Conservation (phyloP, 2,797 vertebrate genomes). For the Vultur gryphus region DNA sequence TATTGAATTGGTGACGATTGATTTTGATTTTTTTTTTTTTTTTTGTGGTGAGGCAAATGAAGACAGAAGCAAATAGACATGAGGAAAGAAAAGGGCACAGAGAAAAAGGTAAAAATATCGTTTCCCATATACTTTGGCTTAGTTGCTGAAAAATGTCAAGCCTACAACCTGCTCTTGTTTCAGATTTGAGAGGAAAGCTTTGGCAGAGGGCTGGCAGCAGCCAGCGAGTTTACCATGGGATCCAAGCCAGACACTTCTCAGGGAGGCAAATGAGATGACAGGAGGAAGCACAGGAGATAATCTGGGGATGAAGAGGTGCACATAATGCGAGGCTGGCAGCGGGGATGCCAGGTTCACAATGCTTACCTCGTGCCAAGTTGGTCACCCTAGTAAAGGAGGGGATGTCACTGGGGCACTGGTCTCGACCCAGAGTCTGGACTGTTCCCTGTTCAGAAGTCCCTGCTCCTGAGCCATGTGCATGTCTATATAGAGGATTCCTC, state of each 20-base stretch:
- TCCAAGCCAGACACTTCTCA: not conserved
- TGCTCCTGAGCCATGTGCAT: not conserved
- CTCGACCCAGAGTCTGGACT: not conserved
- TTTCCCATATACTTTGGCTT: constrained; percentile 28
- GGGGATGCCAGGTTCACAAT: not conserved
- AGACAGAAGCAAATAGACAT: not conserved
- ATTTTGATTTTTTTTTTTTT: not conserved
- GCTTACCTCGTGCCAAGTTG: not conserved
- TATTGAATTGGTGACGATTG: not conserved
- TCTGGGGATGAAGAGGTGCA: not conserved
- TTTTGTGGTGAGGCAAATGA: not conserved
- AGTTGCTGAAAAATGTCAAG: constrained; percentile 51
- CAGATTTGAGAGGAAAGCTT: constrained; percentile 40
- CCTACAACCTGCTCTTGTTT: constrained; percentile 48
- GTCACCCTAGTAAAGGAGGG: not conserved
- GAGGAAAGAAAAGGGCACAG: constrained; percentile 13
- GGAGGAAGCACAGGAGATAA: not conserved
- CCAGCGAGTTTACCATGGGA: not conserved
- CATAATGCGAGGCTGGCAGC: rapidly evolving
- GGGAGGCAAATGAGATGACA: not conserved
- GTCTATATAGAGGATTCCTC: not conserved
- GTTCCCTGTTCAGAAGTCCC: not conserved
- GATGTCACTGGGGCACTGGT: not conserved
- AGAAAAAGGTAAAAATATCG: constrained; percentile 44
- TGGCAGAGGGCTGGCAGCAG: constrained; percentile 44